These are phyloP conservation scores for Hydractinia echinata DNA, from an alignment of 30 jellyfish, hydroid and myxozoan genomes.

Conservation along the genomic window DNA sequence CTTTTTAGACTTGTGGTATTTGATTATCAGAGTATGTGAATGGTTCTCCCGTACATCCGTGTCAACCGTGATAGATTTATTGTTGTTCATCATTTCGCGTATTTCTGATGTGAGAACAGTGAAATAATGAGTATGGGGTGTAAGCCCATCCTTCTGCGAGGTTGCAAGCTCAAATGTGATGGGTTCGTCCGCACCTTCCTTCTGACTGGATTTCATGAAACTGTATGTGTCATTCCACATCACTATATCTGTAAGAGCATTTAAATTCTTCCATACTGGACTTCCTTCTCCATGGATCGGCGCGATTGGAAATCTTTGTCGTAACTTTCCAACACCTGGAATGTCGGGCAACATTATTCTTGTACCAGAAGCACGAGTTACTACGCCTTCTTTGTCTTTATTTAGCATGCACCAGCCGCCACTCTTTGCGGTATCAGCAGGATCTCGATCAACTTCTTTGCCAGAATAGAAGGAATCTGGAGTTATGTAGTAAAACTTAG, in stretches of 20 bases:
- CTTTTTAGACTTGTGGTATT: constrained; percentile 46
- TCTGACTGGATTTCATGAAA: constrained; percentile 16
- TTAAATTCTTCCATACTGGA: constrained; percentile 61
- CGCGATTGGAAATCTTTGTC: constrained; percentile 62
- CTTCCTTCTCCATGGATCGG: constrained; percentile 82
- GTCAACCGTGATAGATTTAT: constrained; percentile 21
- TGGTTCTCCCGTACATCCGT: constrained; percentile 48
- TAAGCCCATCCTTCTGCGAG: background rate
- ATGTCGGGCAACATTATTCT: constrained; percentile 56
- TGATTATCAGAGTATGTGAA: constrained; percentile 48
- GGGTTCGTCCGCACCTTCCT: background rate
- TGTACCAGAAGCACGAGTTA: constrained; percentile 65
- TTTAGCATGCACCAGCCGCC: constrained; percentile 1
- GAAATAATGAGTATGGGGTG: constrained; percentile 61
- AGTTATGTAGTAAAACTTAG: constrained; percentile 39
- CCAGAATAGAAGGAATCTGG: constrained; percentile 58
- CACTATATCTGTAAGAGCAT: constrained; percentile 57
- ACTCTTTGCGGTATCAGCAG: constrained; percentile 61
- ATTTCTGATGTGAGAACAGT: constrained; percentile 42
- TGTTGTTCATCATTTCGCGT: constrained; percentile 51
- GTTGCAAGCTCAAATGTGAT: background rate
- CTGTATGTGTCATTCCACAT: constrained; percentile 43
- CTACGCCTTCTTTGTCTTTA: background rate
- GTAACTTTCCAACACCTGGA: constrained; percentile 48
- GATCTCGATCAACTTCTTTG: constrained; percentile 38